Percentiles rank a stretch among this genome's conserved stretches.
Conservation (phyloP, 2,797 vertebrate genomes). For the Acanthornis magna region DNA sequence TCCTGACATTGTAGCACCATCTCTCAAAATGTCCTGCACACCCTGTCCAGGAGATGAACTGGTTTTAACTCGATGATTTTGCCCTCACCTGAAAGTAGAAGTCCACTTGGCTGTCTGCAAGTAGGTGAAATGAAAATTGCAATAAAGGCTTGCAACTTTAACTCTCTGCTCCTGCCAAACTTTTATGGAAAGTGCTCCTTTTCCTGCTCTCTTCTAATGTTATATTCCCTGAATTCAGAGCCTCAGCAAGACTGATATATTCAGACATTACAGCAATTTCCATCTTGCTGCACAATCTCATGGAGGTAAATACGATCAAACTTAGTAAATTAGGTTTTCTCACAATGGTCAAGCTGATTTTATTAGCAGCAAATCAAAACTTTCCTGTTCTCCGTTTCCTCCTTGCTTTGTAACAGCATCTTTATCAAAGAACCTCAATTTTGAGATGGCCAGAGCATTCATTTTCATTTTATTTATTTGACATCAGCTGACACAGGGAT, state of each 20-base stretch:
- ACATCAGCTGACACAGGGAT: background rate
- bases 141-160: background rate
- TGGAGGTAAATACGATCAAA: background rate
- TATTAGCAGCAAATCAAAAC: background rate
- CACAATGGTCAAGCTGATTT: background rate
- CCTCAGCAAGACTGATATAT: background rate
- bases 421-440: background rate
- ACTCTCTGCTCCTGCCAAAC: background rate
- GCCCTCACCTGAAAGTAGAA: background rate
- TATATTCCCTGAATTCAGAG: background rate
- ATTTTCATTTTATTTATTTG: background rate
- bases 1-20: rapidly evolving
- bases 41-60: background rate
- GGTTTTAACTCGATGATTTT: background rate
- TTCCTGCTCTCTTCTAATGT: background rate
- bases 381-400: background rate
- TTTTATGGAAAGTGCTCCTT: background rate
- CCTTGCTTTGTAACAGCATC: background rate
- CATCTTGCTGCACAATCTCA: background rate
- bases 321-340: background rate
- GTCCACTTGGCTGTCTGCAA: background rate
- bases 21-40: background rate
- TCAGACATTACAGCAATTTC: background rate
- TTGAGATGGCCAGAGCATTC: background rate
- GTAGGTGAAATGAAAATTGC: background rate